Conservation (phyloP, 2,113 vertebrate species). For the Zeus faber region DNA sequence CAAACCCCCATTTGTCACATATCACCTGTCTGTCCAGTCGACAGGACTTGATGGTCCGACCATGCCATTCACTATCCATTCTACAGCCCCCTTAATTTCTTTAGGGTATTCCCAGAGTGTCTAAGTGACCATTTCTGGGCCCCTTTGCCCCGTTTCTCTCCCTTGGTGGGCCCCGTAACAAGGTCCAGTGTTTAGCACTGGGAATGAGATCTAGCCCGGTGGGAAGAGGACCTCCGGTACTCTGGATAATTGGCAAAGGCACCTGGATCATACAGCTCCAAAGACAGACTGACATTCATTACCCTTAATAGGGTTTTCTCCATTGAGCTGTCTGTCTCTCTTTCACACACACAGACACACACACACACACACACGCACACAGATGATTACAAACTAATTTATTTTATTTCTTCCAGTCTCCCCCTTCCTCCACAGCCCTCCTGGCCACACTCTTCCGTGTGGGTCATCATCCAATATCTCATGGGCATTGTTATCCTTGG, state of each 20-base stretch:
- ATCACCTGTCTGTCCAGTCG: too few relatives aligned
- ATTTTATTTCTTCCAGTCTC: conserved; percentile 36
- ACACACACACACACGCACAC: background rate
- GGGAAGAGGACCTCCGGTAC: conserved; percentile 41
- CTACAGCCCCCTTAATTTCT: too few relatives aligned
- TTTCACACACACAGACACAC: conserved; percentile 6
- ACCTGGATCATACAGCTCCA: conserved; percentile 49
- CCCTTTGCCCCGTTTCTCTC: conserved; percentile 19
- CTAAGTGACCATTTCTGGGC: conserved; percentile 48
- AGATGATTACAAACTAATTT: conserved; percentile 14
- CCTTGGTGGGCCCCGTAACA: conserved; percentile 43
- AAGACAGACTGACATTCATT: conserved; percentile 57
- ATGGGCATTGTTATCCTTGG: conserved; percentile 57
- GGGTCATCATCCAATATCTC: conserved; percentile 43
- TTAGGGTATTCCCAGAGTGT: too few relatives aligned
- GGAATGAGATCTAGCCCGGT: conserved; percentile 26
- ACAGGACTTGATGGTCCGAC: too few relatives aligned
- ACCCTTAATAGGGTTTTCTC: conserved; percentile 44
- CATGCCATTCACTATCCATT: too few relatives aligned
- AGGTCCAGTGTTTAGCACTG: conserved; percentile 46
- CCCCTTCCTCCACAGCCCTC: conserved; percentile 25
- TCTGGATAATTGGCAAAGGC: conserved; percentile 55
- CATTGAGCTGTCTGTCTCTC: conserved; percentile 40
- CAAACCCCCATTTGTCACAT: too few relatives aligned
- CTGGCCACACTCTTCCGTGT: background rate